Evolutionary conservation across 2,797 vertebrate species (phyloP).

Genomic region (Paratrypauchen microcephalus): DNA sequence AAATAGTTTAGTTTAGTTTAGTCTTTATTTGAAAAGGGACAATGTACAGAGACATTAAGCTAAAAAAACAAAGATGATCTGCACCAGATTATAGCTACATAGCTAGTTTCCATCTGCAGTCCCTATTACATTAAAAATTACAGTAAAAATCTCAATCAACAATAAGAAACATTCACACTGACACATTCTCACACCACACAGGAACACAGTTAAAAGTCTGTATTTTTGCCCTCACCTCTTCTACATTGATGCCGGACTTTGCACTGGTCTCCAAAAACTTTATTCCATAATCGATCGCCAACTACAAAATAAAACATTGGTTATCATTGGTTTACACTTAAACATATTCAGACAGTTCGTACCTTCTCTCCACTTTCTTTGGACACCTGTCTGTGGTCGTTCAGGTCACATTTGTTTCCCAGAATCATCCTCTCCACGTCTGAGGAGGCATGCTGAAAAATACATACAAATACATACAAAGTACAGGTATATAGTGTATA

Average conservation of each 20-base stretch:
- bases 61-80: no score
- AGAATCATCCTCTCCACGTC: conserved; percentile 96
- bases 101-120: no score
- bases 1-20: no score
- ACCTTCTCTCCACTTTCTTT: conserved; percentile 96
- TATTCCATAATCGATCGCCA: conserved; percentile 81
- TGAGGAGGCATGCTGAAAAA: conserved; percentile 88
- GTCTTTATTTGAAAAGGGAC: no score
- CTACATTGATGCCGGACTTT: conserved; percentile 92
- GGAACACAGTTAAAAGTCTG: no score
- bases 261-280: conserved; percentile 96
- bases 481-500: neutral
- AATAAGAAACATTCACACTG: no score
- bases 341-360: conserved; percentile 15
- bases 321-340: neutral
- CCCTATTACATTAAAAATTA: no score
- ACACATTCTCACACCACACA: no score
- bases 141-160: no score
- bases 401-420: conserved; percentile 97
- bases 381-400: conserved; percentile 95
- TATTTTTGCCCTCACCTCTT: conserved; percentile 79
- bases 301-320: conserved; percentile 19
- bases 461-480: no score
- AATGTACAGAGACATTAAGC: no score
- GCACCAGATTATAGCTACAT: no score